Base-by-base conservation (phyloP, 2,797 vertebrate species). In the Lithobates sylvaticus region DNA sequence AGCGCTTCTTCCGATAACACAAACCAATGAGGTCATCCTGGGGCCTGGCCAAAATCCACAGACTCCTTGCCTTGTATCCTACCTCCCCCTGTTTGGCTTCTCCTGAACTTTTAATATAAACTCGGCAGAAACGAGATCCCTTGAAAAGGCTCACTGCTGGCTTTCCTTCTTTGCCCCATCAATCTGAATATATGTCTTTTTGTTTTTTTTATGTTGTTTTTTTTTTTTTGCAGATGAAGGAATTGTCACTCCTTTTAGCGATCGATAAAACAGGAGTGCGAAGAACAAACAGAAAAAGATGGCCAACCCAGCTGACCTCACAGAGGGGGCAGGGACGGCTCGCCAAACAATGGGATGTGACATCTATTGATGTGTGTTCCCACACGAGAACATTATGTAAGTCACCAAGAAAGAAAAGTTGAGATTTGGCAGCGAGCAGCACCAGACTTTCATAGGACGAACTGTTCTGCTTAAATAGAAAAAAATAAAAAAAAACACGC, bases 1-100 rank as follows among this genome's bases (percentile, higher is more conserved):
- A 27, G 87, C 86, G 87, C 84, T 89, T 88, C 90, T 91, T 91
- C 90, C 79, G 89, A 93, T 90, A 91, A 91, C 90, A 91, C 90
- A 91, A 65, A 65, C 89, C 89, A 90, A 89, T 92, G 82, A 93
- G 86, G 86, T 93, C 89, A 93, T 89, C 89, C 74, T 93, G 92
- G 87, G 87, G 77, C 86, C 13, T 67, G 79, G 91, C 90, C 92
- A 93, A 91, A 89, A 88, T 88, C 88, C 89, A 89, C 89, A 91
- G 83, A 90, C 90, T 65, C 21, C 23, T 65, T 26, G 23, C 10
- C 13, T 21, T 23, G 18, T 21, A n/a, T 64, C 21, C 18, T n/a
- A 91, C 88, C 90, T 88, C 90, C 90, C 86, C 81, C 21, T 3
- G 0, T 54, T 47, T 50, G 72, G 68, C 76, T 42, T 69, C 77